Percentiles rank a stretch among this genome's conserved stretches.
Conservation (phyloP, 2,113 vertebrate species). For the Merops nubicus region DNA sequence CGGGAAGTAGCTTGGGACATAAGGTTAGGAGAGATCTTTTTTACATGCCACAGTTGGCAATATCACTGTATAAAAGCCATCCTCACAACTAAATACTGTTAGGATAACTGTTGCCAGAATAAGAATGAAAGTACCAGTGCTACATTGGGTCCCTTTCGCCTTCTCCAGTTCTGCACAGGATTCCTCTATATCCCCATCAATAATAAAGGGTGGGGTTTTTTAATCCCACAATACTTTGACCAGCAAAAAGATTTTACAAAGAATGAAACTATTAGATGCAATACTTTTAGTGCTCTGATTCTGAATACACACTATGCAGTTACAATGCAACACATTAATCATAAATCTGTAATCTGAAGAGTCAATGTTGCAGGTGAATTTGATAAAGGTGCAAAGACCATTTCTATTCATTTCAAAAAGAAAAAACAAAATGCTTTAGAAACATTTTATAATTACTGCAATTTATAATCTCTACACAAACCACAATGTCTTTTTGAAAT, state of each 20-base stretch:
- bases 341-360: too few species aligned
- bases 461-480: background rate
- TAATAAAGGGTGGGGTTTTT: background rate
- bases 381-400: background rate
- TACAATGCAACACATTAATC: too few species aligned
- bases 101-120: background rate
- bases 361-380: background rate
- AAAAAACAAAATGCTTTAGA: background rate
- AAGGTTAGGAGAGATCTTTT: background rate
- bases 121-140: background rate
- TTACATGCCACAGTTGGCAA: background rate
- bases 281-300: background rate
- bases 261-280: background rate
- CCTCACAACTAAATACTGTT: background rate
- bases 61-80: background rate
- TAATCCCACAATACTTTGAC: background rate
- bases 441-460: background rate
- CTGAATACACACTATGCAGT: background rate
- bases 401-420: background rate
- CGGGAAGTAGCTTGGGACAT: background rate
- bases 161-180: background rate
- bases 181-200: background rate
- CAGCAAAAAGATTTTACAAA: background rate
- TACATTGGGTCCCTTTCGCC: background rate
- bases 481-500: background rate